These are phyloP conservation scores for Anguilla rostrata DNA, from an alignment of 2,113 vertebrate species.

Conservation along the genomic window DNA sequence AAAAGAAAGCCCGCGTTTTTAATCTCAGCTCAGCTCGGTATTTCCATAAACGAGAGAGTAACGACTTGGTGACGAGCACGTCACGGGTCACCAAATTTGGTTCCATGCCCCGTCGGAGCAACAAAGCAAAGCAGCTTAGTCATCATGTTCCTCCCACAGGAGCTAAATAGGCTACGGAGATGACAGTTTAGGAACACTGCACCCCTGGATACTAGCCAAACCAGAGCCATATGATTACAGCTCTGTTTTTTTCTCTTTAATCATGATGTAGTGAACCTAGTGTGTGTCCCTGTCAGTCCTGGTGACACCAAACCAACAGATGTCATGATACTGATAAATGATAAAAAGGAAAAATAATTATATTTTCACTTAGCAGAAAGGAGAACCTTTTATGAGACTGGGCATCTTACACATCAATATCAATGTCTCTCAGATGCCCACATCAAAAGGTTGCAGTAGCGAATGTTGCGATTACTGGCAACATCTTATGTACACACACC, in stretches of 20 bases:
- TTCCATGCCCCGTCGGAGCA: neutral
- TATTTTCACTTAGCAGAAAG: constrained; percentile 30
- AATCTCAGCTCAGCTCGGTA: neutral
- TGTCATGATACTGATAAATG: constrained; percentile 49
- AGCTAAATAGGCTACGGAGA: constrained; percentile 38
- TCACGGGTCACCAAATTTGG: neutral
- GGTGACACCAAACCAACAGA: constrained; percentile 34
- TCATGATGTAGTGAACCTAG: constrained; percentile 39
- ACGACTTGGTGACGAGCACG: neutral
- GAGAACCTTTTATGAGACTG: constrained; percentile 28
- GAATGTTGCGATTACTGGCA: neutral
- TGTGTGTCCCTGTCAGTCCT: constrained; percentile 31
- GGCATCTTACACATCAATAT: neutral
- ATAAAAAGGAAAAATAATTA: constrained; percentile 40
- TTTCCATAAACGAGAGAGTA: neutral
- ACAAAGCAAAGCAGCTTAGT: constrained; percentile 37
- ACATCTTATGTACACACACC: neutral
- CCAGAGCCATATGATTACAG: constrained; percentile 24
- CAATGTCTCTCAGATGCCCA: neutral
- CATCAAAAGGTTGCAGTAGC: neutral
- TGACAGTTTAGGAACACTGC: constrained; percentile 38
- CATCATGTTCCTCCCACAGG: constrained; percentile 33
- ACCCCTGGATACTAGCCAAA: constrained; percentile 31
- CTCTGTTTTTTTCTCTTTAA: constrained; percentile 34
- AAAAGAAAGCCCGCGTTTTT: neutral